Evolutionary conservation across 2,113 vertebrate species (phyloP), one percentile per base, ranked within the genome.

Genomic region (Aspiorhynchus laticeps): DNA sequence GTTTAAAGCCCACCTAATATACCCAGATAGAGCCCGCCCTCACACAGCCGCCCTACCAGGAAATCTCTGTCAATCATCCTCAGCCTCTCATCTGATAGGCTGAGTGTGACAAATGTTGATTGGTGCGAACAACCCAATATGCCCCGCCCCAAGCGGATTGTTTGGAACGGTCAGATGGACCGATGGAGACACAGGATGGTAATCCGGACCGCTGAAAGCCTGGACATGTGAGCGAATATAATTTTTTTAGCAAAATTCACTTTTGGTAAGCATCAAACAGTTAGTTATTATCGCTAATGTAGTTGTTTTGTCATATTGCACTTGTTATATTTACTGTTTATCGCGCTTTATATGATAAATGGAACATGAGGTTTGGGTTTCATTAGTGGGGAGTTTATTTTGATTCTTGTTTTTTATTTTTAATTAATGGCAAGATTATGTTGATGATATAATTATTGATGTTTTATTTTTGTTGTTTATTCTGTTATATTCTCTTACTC

Each of bases 181-280:
- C 76, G 88, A 88, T 90, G 89, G 89, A 93, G 90, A 92, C 88
- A 89, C 91, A 87, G 94, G 94, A 95, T 94, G 93, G 93, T 92
- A 92, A 92, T 85, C 91, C 92, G 93, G 92, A 91, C 88, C 73
- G 89, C 90, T 93, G 93, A 89, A 90, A 33, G 89, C 90, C 92
- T 91, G 94, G 94, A 94, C 94, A 92, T 94, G 93, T 92, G 92
- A 92, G 91, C 91, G 83, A 83, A 86, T 89, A 90, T 92, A 91
- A 91, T 90, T 92, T 90, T 92, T 87, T 87, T 14, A 89, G 83
- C 89, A 90, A 86, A 91, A 89, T 36, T 88, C 89, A 89, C 85
- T 89, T 74, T 90, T 88, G 94, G 95, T 95, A 91, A 95, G 95
- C 86, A 41, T 28, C 31, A 46, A 48, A 41, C 38, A 31, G 56